phyloP scores from a whole-genome alignment of 2,113 vertebrate species.

The Sakesphorus luctuosus region DNA sequence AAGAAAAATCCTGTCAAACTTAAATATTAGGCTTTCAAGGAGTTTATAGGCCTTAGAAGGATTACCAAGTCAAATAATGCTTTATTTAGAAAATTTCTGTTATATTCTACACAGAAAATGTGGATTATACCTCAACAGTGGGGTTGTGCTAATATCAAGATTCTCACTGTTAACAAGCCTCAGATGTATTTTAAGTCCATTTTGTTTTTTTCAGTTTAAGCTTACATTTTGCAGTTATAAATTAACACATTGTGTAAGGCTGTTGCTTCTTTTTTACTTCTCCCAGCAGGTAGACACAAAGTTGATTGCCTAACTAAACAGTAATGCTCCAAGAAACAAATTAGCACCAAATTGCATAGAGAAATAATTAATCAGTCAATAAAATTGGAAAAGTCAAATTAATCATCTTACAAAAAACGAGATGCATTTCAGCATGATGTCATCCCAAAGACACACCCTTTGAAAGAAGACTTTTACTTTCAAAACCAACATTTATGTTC shows the following conservation, averaged over 20 bases:
- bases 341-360: neutral
- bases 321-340: constrained; percentile 21
- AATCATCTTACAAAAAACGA: neutral
- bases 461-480: neutral
- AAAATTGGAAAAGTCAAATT: neutral
- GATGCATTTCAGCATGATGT: neutral
- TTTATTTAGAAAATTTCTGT: neutral
- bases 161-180: neutral
- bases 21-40: neutral
- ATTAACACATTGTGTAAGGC: constrained; percentile 1
- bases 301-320: constrained; percentile 46
- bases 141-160: neutral
- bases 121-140: neutral
- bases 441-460: neutral
- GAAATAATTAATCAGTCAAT: constrained; percentile 37
- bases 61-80: neutral
- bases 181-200: neutral
- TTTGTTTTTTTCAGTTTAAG: neutral
- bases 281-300: neutral
- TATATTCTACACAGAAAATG: neutral
- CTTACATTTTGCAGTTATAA: constrained; percentile 7
- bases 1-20: neutral
- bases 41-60: neutral
- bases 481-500: neutral
- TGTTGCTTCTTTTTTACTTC: neutral